Conservation (phyloP, 2,797 vertebrate species). For the Anas capensis region DNA sequence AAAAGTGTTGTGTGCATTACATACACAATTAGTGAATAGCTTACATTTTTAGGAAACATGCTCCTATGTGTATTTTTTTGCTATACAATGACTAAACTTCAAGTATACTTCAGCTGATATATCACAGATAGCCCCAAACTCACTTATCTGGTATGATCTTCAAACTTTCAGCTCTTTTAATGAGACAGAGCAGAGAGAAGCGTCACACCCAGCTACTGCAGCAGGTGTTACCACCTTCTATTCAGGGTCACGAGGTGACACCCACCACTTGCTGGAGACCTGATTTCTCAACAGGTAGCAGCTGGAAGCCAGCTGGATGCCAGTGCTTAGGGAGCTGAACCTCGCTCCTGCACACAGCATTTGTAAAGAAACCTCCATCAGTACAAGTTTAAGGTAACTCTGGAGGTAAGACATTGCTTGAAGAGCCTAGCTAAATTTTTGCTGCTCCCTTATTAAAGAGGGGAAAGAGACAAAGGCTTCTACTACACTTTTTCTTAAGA, state of each 20-base stretch:
- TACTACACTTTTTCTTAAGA: background rate
- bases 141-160: accelerated
- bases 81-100: background rate
- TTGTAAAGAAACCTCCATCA: background rate
- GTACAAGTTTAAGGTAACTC: background rate
- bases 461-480: background rate
- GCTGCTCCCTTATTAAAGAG: background rate
- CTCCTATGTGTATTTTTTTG: accelerated
- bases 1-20: background rate
- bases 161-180: background rate
- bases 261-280: background rate
- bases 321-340: background rate
- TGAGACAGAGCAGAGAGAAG: background rate
- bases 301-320: background rate
- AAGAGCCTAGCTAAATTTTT: background rate
- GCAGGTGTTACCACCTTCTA: background rate
- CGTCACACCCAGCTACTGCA: background rate
- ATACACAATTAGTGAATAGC: background rate
- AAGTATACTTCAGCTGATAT: background rate
- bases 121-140: background rate
- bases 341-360: background rate
- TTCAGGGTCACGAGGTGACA: too few relatives aligned
- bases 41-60: background rate
- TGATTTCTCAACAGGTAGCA: background rate
- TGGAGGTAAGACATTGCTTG: background rate